Conservation (phyloP, 2,113 vertebrate genomes). For the Mus pahari region DNA sequence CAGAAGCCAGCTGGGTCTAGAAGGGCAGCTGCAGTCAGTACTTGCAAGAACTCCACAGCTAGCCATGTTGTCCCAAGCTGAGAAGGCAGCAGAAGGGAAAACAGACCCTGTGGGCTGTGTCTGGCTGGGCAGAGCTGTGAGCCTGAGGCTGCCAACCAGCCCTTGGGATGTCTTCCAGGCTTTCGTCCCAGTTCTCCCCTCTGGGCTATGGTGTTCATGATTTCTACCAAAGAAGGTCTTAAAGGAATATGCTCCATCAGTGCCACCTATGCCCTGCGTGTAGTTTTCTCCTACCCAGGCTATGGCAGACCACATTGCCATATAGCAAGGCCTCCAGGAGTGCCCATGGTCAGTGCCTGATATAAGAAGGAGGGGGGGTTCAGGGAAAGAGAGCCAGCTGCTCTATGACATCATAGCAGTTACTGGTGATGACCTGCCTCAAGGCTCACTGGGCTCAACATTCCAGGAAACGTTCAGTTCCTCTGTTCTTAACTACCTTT, state of each 20-base stretch:
- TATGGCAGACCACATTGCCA: neutral
- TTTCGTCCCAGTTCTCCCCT: neutral
- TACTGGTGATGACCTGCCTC: neutral
- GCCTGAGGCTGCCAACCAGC: neutral
- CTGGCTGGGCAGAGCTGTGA: neutral
- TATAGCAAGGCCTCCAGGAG: neutral
- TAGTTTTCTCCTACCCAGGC: neutral
- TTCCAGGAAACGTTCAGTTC: neutral
- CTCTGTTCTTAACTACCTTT: neutral
- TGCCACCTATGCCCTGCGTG: neutral
- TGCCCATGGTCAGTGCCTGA: fast-evolving
- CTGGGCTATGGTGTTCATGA: neutral
- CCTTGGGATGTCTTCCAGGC: constrained; percentile 19
- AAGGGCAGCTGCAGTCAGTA: neutral
- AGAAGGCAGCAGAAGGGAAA: neutral
- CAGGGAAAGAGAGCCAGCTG: no score
- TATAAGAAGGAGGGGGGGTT: neutral
- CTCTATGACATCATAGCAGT: neutral
- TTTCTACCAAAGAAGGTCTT: constrained; percentile 38
- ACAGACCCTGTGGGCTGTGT: neutral
- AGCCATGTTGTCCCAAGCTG: neutral
- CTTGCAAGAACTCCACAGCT: neutral
- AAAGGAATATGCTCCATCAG: constrained; percentile 11
- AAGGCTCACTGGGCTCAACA: neutral
- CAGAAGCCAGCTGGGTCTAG: neutral